Evolutionary conservation across 2,113 vertebrate species (phyloP).

Genomic region (Pelecanus crispus): DNA sequence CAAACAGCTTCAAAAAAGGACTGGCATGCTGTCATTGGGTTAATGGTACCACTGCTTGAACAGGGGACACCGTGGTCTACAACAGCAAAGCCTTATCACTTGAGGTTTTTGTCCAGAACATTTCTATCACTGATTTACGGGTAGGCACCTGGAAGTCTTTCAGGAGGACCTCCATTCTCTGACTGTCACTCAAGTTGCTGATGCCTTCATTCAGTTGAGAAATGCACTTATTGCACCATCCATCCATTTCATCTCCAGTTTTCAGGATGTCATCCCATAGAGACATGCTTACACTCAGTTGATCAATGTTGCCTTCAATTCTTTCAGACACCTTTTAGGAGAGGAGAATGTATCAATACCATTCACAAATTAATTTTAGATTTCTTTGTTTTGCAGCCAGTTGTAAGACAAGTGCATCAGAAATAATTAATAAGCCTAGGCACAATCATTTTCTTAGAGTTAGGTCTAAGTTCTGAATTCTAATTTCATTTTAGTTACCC

Average conservation of each 20-base stretch:
- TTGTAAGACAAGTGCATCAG: background rate
- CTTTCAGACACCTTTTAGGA: constrained; percentile 82
- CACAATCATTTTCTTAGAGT: background rate
- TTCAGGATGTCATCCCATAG: constrained; percentile 87
- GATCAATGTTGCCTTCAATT: constrained; percentile 84
- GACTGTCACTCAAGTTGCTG: constrained; percentile 73
- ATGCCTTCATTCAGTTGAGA: constrained; percentile 80
- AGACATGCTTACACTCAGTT: constrained; percentile 73
- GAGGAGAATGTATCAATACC: background rate
- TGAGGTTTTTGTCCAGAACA: background rate
- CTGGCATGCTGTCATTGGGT: background rate
- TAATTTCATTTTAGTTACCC: background rate
- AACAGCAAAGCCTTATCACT: background rate
- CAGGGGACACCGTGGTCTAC: background rate
- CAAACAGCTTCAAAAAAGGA: background rate
- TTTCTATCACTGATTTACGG: background rate
- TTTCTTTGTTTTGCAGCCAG: background rate
- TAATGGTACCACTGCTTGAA: background rate
- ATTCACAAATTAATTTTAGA: background rate
- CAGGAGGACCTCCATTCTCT: constrained; percentile 74
- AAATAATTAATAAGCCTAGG: background rate
- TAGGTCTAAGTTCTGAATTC: background rate
- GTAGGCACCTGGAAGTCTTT: constrained; percentile 84
- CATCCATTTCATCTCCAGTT: constrained; percentile 81
- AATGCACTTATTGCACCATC: constrained; percentile 79